phyloP scores from a whole-genome alignment of 2,113 vertebrate genomes.

The Trichomycterus rosablanca region DNA sequence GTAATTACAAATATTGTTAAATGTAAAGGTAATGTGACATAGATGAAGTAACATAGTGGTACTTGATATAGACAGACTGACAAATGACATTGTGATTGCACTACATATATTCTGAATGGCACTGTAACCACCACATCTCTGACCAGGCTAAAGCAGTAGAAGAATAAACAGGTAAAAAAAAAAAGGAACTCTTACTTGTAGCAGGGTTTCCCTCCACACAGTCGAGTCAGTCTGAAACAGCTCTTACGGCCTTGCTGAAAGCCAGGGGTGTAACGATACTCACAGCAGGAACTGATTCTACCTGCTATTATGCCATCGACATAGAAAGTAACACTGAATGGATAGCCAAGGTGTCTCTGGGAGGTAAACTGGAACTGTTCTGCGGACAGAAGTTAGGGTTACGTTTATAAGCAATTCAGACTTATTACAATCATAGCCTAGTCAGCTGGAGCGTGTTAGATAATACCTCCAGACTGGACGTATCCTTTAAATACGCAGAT shows the following conservation, averaged over 20 bases:
- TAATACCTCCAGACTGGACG: conserved; percentile 66
- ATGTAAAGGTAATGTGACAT: too few species aligned
- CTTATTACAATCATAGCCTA: too few species aligned
- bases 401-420: neutral
- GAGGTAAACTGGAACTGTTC: conserved; percentile 72
- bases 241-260: conserved; percentile 70
- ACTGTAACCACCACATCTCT: too few species aligned
- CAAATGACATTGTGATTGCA: too few species aligned
- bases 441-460: neutral
- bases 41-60: too few species aligned
- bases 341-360: conserved; percentile 67
- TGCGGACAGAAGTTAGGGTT: conserved; percentile 35
- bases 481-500: conserved; percentile 72
- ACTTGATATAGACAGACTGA: too few species aligned
- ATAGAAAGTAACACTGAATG: conserved; percentile 69
- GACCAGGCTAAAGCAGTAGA: neutral
- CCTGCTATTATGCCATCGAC: conserved; percentile 65
- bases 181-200: conserved; percentile 57
- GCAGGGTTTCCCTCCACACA: conserved; percentile 70
- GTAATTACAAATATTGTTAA: too few species aligned
- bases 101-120: neutral
- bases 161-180: neutral
- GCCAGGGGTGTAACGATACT: conserved; percentile 70
- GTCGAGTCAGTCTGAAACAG: conserved; percentile 64
- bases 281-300: conserved; percentile 74